Percentiles rank a stretch among this genome's conserved stretches.
These are phyloP conservation scores for Bos indicus DNA, from an alignment of 2,113 vertebrate species.

Conservation along the genomic window DNA sequence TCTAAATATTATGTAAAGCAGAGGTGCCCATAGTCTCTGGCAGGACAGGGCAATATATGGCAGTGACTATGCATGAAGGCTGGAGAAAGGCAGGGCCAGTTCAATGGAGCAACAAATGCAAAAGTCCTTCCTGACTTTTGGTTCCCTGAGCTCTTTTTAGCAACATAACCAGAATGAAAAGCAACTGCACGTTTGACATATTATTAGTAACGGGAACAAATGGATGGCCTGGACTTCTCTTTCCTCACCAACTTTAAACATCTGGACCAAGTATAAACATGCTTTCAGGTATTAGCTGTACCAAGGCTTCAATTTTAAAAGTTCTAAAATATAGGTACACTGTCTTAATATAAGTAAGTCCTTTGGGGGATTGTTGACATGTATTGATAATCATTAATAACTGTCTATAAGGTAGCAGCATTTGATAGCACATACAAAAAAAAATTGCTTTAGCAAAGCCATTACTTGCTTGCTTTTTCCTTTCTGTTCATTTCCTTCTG, in stretches of 20 bases:
- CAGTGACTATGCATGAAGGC: background rate
- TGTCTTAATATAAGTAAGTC: background rate
- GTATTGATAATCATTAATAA: background rate
- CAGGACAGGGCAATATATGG: background rate
- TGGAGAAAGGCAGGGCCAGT: background rate
- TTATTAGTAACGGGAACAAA: background rate
- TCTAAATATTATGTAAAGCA: background rate
- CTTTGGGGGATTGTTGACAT: background rate
- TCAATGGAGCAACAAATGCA: background rate
- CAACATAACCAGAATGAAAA: background rate
- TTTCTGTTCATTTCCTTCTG: background rate
- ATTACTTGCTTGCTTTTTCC: background rate
- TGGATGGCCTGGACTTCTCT: background rate
- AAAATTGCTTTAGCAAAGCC: background rate
- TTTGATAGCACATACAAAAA: background rate
- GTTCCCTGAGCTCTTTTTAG: background rate
- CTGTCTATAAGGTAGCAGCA: background rate
- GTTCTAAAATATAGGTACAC: background rate
- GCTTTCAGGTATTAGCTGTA: background rate
- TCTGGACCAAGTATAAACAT: background rate
- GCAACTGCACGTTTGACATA: background rate
- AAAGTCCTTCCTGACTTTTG: background rate
- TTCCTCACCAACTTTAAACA: background rate
- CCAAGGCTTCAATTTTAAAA: background rate
- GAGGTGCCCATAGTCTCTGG: background rate